phyloP scores from a whole-genome alignment of 2,888 invertebrate species.

The Theretra japonica region DNA sequence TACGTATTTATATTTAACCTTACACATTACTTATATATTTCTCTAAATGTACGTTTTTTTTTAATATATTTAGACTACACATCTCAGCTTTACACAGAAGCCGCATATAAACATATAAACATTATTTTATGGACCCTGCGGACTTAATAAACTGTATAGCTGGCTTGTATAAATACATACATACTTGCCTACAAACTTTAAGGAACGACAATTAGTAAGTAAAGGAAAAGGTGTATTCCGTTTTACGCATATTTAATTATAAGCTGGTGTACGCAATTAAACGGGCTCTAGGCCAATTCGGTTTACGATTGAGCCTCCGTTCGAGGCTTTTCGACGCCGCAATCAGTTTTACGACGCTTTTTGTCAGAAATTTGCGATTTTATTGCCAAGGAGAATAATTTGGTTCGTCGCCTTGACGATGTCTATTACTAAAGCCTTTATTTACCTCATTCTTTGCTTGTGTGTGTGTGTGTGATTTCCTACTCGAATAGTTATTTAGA shows the following conservation, averaged over 20 bases:
- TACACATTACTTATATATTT: too few relatives aligned
- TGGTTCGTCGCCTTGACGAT: conserved; percentile 37
- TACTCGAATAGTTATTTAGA: background rate
- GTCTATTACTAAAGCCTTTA: background rate
- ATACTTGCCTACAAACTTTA: conserved; percentile 29
- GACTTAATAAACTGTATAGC: too few relatives aligned
- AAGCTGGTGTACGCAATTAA: conserved; percentile 68
- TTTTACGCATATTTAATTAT: conserved; percentile 67
- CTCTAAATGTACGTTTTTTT: too few relatives aligned
- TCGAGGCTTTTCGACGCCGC: conserved; percentile 68
- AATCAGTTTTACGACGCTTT: conserved; percentile 74
- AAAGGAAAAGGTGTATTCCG: conserved; percentile 48
- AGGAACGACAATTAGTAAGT: conserved; percentile 38
- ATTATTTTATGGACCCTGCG: too few relatives aligned
- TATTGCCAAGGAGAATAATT: conserved; percentile 53
- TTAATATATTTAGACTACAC: too few relatives aligned
- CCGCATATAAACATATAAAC: too few relatives aligned
- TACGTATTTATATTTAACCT: too few relatives aligned
- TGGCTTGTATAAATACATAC: too few relatives aligned
- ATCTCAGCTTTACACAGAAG: too few relatives aligned
- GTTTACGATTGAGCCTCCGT: conserved; percentile 70
- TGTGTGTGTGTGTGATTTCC: too few relatives aligned
- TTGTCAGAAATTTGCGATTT: conserved; percentile 67
- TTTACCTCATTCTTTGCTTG: background rate
- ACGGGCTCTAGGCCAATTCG: conserved; percentile 72